Base-by-base conservation (phyloP, 2,888 invertebrate genomes). In the Sycophila texana region DNA sequence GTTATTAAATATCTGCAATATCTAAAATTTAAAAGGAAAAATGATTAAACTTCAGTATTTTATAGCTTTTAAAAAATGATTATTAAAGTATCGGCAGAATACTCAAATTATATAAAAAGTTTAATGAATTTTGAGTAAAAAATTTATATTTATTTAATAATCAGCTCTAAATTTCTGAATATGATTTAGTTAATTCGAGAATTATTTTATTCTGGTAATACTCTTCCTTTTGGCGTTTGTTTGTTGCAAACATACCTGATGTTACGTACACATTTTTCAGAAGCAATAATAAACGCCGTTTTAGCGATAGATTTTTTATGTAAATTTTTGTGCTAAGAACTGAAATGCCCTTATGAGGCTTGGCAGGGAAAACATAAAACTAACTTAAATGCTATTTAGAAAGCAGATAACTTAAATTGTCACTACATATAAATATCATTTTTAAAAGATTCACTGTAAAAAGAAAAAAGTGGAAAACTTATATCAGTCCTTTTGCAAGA, bases 21-120 rank as follows among this genome's bases (percentile, higher is more conserved):
- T 39, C 39, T 39, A 39, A 39, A 39, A 39, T 10, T 39, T 39
- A 39, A 39, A 39, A 39, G 1, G 7, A 39, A 39, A 39, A 39
- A 39, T 39, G 39, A 39, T 39, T 67, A 67, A 63, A 74, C 55
- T 75, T 81, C 74, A 81, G 81, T 81, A 81, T 81, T 81, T 81
- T 75, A 26, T 81, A 72, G 57, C 57, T 71, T 80, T 74, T 53
- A 70, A 77, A 80, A 74, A 67, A 7, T 61, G 63, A 74, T 53
- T 57, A 20, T 73, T 78, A 61, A 75, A 78, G 58, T 81, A 68
- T 78, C 70, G 60, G 26, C 7, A 63, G 53, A 78, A 78, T 81
- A 78, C 75, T 78, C 78, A 73, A 20, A 73, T 63, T 20, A n/a
- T 78, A 67, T 70, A 73, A 70, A 26, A 60, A 30, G 55, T 68